Base-by-base conservation (phyloP, 2,888 invertebrate genomes). In the Peribatodes rhomboidaria region DNA sequence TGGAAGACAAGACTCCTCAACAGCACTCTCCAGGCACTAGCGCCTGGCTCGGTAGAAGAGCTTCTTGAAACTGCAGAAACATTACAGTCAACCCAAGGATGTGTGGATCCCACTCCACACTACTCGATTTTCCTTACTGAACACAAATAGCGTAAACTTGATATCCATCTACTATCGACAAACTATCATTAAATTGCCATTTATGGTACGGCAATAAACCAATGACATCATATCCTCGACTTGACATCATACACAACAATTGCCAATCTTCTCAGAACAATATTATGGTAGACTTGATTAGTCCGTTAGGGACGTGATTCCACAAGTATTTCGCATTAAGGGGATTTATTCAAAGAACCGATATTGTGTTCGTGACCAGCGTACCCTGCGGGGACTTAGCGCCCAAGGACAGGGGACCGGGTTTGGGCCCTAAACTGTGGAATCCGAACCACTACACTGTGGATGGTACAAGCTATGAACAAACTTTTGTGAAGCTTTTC, bases 311-410 rank as follows among this genome's bases (percentile, higher is more conserved):
- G 3, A 6, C 47, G 41, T 41, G 46, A 67, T 55, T 67, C 60
- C 44, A 57, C 64, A 67, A 64, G 60, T 62, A 55, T 69, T 72
- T 67, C 37, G 59, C 65, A 65, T 65, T 67, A 70, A 68, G 60
- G 52, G 49, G 57, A 60, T 66, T 70, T 52, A 59, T 75, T 71
- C 72, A 69, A 49, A 67, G 70, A 70, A 75, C 39, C 70, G 63
- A 71, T 74, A 73, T 72, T 67, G 65, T 69, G 74, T 72, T 77
- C 80, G 83, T 84, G 85, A 79, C 81, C 69, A 75, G 79, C 75
- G 71, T 71, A 68, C 69, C 18, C n/a, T 58, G 46, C 33, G 67
- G 64, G 70, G 70, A 61, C 47, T 67, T 68, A 66, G 60, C 70
- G 65, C 70, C 63, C 70, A 73, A 74, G 73, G 70, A 59, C 68